These are phyloP conservation scores for Amphibalanus amphitrite DNA, from an alignment of 1,140 invertebrate species.

Conservation along the genomic window DNA sequence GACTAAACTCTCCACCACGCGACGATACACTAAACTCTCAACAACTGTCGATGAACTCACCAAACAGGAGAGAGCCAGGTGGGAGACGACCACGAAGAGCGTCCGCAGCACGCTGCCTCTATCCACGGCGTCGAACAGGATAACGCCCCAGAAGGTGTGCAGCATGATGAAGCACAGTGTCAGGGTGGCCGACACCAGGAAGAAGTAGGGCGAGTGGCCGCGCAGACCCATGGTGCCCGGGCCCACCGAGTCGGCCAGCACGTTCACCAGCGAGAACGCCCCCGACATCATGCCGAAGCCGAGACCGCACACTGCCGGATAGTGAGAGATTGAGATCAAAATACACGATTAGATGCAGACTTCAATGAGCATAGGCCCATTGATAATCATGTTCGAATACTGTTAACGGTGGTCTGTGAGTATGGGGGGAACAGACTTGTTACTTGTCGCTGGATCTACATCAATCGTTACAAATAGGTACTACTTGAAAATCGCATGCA, in stretches of 20 bases:
- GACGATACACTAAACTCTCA: too few relatives aligned
- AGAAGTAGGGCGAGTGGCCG: conserved; percentile 57
- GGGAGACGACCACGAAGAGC: conserved; percentile 54
- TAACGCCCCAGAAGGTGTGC: conserved; percentile 88
- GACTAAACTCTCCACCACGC: too few relatives aligned
- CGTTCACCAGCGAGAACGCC: conserved; percentile 81
- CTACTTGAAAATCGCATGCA: too few relatives aligned
- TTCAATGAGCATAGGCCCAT: too few relatives aligned
- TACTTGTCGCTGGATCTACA: too few relatives aligned
- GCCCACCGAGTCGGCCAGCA: conserved; percentile 78
- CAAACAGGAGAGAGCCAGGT: conserved; percentile 66
- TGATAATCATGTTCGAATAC: too few relatives aligned
- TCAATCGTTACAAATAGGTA: too few relatives aligned
- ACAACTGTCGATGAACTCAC: conserved; percentile 28
- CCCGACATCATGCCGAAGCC: conserved; percentile 93
- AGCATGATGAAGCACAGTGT: conserved; percentile 77
- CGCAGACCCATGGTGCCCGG: conserved; percentile 82
- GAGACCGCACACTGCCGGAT: conserved; percentile 56
- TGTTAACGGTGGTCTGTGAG: too few relatives aligned
- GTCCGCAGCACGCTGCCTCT: conserved; percentile 52
- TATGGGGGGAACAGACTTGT: too few relatives aligned
- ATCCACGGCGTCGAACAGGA: conserved; percentile 79
- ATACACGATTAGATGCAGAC: too few relatives aligned
- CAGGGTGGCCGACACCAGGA: conserved; percentile 69
- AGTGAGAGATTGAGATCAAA: too few relatives aligned